A percentile compares a stretch with the other conserved stretches of the same genome.
These are phyloP conservation scores for Lasioglossum calceatum DNA, from an alignment of 2,888 invertebrate genomes.

Conservation along the genomic window DNA sequence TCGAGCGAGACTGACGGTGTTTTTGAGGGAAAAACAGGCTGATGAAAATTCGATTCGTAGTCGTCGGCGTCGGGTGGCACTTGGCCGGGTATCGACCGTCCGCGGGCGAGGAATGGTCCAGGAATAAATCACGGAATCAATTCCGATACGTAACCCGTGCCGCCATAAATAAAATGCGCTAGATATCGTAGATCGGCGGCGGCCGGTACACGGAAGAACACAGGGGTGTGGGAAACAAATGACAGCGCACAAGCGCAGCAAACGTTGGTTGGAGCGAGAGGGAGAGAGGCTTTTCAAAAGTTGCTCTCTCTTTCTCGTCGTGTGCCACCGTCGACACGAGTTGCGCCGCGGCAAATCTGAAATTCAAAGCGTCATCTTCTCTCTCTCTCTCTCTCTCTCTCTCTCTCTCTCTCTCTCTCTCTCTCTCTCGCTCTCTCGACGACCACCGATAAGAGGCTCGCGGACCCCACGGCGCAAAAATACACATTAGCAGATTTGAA, in stretches of 20 bases:
- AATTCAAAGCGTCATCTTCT: constrained; percentile 78
- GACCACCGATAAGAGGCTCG: constrained; percentile 74
- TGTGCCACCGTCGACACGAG: constrained; percentile 60
- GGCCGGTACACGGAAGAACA: constrained; percentile 31
- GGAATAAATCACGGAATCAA: constrained; percentile 78
- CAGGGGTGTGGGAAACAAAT: constrained; percentile 68
- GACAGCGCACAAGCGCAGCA: constrained; percentile 72
- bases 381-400: not conserved
- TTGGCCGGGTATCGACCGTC: constrained; percentile 36
- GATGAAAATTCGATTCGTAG: constrained; percentile 45
- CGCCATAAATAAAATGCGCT: constrained; percentile 76
- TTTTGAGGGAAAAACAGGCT: constrained; percentile 20
- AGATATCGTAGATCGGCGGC: constrained; percentile 66
- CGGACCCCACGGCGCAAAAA: constrained; percentile 76
- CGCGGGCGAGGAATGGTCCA: constrained; percentile 43
- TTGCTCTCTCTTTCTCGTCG: constrained; percentile 55
- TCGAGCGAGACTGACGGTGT: not conserved
- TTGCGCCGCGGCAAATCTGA: constrained; percentile 76
- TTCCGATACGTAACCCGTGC: constrained; percentile 65
- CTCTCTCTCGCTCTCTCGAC: not conserved
- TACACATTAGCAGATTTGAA: constrained; percentile 83
- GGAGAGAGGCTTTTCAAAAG: constrained; percentile 68
- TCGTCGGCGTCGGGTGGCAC: not conserved
- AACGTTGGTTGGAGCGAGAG: not conserved
- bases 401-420: not conserved